These are phyloP conservation scores for Blastomussa wellsi DNA, from an alignment of 92 coral and sea anemone genomes.

Conservation along the genomic window DNA sequence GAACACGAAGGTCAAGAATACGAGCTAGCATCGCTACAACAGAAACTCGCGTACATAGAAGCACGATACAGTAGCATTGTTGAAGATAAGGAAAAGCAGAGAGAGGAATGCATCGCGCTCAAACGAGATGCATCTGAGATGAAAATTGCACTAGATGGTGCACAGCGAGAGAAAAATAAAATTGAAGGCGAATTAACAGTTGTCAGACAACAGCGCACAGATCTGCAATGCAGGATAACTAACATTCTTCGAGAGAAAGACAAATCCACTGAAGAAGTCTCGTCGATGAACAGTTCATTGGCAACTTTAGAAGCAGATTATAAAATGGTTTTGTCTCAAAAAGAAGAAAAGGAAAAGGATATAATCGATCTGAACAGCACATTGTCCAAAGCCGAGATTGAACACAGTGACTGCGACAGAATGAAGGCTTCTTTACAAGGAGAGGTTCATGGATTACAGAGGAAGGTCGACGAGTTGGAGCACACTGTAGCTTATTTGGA, in stretches of 20 bases:
- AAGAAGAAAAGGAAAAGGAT: conserved; percentile 65
- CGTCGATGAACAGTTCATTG: conserved; percentile 50
- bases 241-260: conserved; percentile 60
- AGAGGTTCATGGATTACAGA: conserved; percentile 45
- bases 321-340: conserved; percentile 48
- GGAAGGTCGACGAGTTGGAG: conserved; percentile 62
- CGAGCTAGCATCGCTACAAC: conserved; percentile 57
- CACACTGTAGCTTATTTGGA: conserved; percentile 54
- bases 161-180: conserved; percentile 66
- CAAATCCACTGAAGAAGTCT: conserved; percentile 50
- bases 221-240: conserved; percentile 54
- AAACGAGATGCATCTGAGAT: conserved; percentile 67
- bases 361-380: conserved; percentile 52
- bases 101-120: conserved; percentile 49
- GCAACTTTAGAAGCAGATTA: conserved; percentile 64
- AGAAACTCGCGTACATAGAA: conserved; percentile 57
- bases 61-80: conserved; percentile 41
- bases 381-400: conserved; percentile 63
- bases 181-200: conserved; percentile 62
- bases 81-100: conserved; percentile 66
- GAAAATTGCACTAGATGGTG: conserved; percentile 58
- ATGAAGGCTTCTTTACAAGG: conserved; percentile 44
- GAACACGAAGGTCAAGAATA: conserved; percentile 65
- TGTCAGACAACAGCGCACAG: conserved; percentile 55
- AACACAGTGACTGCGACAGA: conserved; percentile 56